Evolutionary conservation across 2,113 vertebrate genomes (phyloP), one percentile per base, ranked within the genome.

Genomic region (Brienomyrus brachyistius): DNA sequence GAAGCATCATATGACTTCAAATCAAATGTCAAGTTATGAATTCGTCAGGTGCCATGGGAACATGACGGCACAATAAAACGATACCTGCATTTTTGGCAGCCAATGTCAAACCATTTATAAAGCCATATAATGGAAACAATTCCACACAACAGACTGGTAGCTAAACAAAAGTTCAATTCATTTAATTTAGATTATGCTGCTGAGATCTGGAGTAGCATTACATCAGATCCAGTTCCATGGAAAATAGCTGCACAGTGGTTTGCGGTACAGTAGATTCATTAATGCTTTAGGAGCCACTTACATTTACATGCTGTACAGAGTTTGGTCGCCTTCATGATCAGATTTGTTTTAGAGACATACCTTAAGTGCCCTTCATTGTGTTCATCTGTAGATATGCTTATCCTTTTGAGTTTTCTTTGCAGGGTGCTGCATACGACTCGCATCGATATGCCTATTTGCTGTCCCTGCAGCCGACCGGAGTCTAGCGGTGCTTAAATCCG

Each of bases 391-490:
- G 43, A 48, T 84, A 1, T 84, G 82, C 45, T 48, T 2, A 84
- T 48, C 43, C 10, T 48, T 47, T 6, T 86, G 21, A 51, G 45
- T 51, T 50, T 86, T 31, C 31, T n/a, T 87, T 54, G 19, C 51
- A 40, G 85, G 50, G 27, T 31, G n/a, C n/a, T 54, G 85, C 85
- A 40, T 56, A 8, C 51, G 17, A 10, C 51, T 31, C 5, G 9
- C 45, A 52, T 35, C n/a, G 23, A 52, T 35, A 31, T 54, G 23
- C n/a, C 50, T 19, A 5, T 54, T 87, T 87, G 51, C 51, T 87
- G 85, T 87, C n/a, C 85, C 84, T 17, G 27, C 51, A 87, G 85
- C 85, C 82, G 31, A 52, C 85, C 85, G 27, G 51, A 87, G 85
- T 51, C n/a, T 52, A 54, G 50, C 85, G 17, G 27, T 35, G 48